These are phyloP conservation scores for Scomber scombrus DNA, from an alignment of 2,113 vertebrate species.

Conservation along the genomic window DNA sequence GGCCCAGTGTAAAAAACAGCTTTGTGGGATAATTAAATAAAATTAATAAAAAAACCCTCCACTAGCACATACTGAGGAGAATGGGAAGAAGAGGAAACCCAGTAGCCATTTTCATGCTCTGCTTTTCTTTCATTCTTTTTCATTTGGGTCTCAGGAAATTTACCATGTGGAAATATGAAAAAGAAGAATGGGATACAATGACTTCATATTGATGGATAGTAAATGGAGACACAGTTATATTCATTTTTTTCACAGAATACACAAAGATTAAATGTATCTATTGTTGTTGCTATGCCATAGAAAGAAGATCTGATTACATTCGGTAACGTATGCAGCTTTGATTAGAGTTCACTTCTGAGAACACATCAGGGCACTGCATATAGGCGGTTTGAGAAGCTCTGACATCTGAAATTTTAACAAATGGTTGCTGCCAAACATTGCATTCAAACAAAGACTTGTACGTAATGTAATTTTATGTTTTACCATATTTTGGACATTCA, in stretches of 20 bases:
- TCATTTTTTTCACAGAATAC: slow-evolving; percentile 36
- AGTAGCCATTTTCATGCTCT: slow-evolving; percentile 77
- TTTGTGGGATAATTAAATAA: slow-evolving; percentile 88
- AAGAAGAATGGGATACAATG: slow-evolving; percentile 68
- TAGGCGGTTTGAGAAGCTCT: no score
- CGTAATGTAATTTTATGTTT: no score
- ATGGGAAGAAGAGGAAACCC: slow-evolving; percentile 69
- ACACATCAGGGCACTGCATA: background rate
- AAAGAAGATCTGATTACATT: slow-evolving; percentile 24
- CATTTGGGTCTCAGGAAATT: slow-evolving; percentile 78
- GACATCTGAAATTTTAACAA: no score
- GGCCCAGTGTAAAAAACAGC: slow-evolving; percentile 73
- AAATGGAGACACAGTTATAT: slow-evolving; percentile 51
- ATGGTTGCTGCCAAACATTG: no score
- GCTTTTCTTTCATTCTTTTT: slow-evolving; percentile 77
- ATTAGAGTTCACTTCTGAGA: background rate
- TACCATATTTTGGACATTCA: no score
- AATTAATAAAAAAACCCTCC: slow-evolving; percentile 82
- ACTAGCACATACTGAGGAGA: slow-evolving; percentile 67
- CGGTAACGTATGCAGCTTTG: slow-evolving; percentile 17
- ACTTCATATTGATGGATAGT: slow-evolving; percentile 57
- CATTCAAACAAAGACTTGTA: no score
- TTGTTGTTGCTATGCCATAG: slow-evolving; percentile 46
- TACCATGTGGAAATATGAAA: slow-evolving; percentile 66
- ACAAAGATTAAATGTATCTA: slow-evolving; percentile 27